Evolutionary conservation across 2,113 vertebrate species (phyloP).

Genomic region (Neodon shergylaensis): DNA sequence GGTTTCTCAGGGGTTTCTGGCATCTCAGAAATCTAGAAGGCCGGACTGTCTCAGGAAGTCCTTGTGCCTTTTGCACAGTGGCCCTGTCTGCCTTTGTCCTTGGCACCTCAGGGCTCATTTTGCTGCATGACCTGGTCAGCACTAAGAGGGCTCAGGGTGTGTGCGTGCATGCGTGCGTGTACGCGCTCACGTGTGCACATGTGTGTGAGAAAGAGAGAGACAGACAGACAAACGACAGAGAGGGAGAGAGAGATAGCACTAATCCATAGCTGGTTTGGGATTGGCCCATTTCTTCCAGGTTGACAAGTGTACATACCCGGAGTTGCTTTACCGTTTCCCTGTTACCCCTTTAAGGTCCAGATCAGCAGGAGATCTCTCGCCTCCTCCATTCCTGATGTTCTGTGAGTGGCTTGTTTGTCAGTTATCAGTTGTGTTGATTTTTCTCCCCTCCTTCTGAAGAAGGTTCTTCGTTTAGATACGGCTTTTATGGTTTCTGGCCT

Average conservation of each 20-base stretch:
- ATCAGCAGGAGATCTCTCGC: not conserved
- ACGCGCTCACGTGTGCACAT: too few species aligned
- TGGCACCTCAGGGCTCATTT: not conserved
- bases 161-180: rapidly evolving
- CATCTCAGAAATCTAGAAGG: not conserved
- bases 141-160: not conserved
- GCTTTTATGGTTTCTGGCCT: not conserved
- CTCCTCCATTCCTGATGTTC: not conserved
- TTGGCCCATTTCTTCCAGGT: not conserved
- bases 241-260: not conserved
- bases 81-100: not conserved
- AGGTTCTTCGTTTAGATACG: not conserved
- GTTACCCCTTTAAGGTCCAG: not conserved
- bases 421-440: not conserved
- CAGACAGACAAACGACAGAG: too few species aligned
- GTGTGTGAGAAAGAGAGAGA: not conserved
- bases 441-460: not conserved
- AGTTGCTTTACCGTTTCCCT: not conserved
- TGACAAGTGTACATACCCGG: not conserved
- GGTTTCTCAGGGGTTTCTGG: not conserved
- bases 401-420: not conserved
- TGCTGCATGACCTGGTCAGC: not conserved
- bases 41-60: not conserved
- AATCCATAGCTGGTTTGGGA: not conserved
- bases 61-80: rapidly evolving